Evolutionary conservation across 2,888 invertebrate genomes (phyloP).

Genomic region (Colostygia pectinataria): DNA sequence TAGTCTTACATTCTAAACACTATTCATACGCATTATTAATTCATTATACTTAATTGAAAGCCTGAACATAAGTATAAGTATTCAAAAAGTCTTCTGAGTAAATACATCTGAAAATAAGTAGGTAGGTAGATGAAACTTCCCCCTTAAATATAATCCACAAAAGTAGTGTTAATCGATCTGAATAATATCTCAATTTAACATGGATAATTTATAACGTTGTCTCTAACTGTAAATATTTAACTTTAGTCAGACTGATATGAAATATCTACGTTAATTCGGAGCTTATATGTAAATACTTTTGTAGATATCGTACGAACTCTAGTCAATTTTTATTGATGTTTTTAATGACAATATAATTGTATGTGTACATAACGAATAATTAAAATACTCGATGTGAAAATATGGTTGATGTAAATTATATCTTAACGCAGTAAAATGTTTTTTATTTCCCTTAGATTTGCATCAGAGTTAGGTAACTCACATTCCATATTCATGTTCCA

Average conservation of each 20-base stretch:
- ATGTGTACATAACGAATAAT: conserved; percentile 61
- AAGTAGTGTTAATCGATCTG: conserved; percentile 11
- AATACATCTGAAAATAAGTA: too few relatives aligned
- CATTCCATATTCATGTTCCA: too few relatives aligned
- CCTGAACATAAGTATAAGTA: too few relatives aligned
- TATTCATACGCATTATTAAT: too few relatives aligned
- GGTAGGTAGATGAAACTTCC: too few relatives aligned
- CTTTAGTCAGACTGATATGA: conserved; percentile 71
- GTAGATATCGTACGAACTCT: conserved; percentile 72
- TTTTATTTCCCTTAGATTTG: too few relatives aligned
- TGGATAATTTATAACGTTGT: conserved; percentile 27
- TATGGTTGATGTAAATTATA: conserved; percentile 69
- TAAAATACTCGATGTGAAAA: conserved; percentile 60
- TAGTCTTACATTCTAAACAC: too few relatives aligned
- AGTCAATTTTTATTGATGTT: conserved; percentile 80
- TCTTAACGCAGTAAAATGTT: conserved; percentile 48
- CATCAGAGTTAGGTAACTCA: too few relatives aligned
- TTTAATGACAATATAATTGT: conserved; percentile 80
- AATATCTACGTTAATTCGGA: conserved; percentile 71
- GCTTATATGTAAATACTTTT: conserved; percentile 78
- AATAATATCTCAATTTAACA: conserved; percentile 26
- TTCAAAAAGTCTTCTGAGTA: too few relatives aligned
- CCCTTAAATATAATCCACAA: too few relatives aligned
- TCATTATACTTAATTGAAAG: too few relatives aligned
- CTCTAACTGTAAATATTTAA: conserved; percentile 42